Base-by-base conservation (phyloP, 2,797 vertebrate species). In the Fistularia tabacaria region DNA sequence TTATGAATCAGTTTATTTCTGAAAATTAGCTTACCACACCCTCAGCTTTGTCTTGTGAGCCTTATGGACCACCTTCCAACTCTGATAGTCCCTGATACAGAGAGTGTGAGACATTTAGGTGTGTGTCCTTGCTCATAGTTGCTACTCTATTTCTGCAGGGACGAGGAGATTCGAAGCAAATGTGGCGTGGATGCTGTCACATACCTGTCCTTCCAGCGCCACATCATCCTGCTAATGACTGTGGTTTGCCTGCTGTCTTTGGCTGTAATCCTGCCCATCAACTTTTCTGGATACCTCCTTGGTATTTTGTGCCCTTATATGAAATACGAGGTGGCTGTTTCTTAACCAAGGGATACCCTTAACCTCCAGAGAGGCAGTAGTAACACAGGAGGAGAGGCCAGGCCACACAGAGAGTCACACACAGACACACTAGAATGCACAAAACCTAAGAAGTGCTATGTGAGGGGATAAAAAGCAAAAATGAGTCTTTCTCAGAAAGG, bases 161-260 rank as follows among this genome's bases (percentile, higher is more conserved):
- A 98, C 0, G 92, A 94, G 69, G 96, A 99, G 65, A 95, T 99
- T 75, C 93, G 95, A 48, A 96, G 86, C 89, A 98, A 97, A 82
- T 98, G 96, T 36, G 97, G 97, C 65, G 83, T 94, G 0, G 97
- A 98, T 0, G 95, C 97, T 0, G 91, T 94, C 74, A 96, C 91
- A 39, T 99, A 99, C 92, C 91, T 99, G 83, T 95, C 89, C 76
- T 98, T 98, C 89, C 97, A 99, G 87, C 94, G 94, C 53, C 96
- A 99, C 81, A 91, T 98, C 76, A 91, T 99, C 75, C 82, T 95
- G 71, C 92, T 95, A 49, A 86, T 95, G 81, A 89, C 91, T 0
- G 84, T 96, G 68, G 88, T 98, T 78, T 96, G 96, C 70, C 77
- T 97, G 83, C 92, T 98, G 57, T 99, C 96, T 0, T 85, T 99